Conservation (phyloP, 2,888 invertebrate species). For the Leucozona laternaria region DNA sequence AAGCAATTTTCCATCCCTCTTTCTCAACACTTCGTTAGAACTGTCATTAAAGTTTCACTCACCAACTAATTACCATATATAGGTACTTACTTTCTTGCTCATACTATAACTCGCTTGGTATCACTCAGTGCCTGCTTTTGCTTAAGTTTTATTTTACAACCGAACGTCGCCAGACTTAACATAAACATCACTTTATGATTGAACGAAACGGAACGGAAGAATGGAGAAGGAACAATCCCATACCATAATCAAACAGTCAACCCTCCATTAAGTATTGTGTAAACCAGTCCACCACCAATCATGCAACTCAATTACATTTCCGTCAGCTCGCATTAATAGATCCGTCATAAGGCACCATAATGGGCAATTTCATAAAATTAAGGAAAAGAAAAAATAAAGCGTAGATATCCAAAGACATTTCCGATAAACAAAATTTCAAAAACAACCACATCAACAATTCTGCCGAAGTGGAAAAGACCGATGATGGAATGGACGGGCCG, state of each 20-base stretch:
- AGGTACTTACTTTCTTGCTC: no score
- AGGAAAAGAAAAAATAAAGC: conserved; percentile 6
- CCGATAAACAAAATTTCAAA: conserved; percentile 58
- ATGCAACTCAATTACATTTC: conserved; percentile 66
- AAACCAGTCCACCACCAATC: conserved; percentile 40
- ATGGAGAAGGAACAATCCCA: not conserved
- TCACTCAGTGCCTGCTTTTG: conserved; percentile 42
- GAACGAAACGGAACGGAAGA: conserved; percentile 31
- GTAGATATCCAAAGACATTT: conserved; percentile 27
- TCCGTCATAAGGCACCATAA: conserved; percentile 62
- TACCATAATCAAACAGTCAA: not conserved
- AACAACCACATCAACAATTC: conserved; percentile 63
- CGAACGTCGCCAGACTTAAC: conserved; percentile 65
- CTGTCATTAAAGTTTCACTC: conserved; percentile 56
- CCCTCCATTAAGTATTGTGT: conserved; percentile 27
- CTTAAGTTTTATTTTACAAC: conserved; percentile 48
- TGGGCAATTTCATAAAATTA: conserved; percentile 39
- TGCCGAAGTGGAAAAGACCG: conserved; percentile 11
- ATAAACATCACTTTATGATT: conserved; percentile 54
- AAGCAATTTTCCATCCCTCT: not conserved
- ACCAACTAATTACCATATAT: conserved; percentile 56
- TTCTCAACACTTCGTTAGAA: not conserved
- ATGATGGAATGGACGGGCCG: not conserved
- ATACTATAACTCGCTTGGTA: not conserved
- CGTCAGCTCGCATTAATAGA: conserved; percentile 61